A percentile compares a stretch with the other conserved stretches of the same genome.
Conservation (phyloP, 1,140 invertebrate species). For the Diuraphis noxia region DNA sequence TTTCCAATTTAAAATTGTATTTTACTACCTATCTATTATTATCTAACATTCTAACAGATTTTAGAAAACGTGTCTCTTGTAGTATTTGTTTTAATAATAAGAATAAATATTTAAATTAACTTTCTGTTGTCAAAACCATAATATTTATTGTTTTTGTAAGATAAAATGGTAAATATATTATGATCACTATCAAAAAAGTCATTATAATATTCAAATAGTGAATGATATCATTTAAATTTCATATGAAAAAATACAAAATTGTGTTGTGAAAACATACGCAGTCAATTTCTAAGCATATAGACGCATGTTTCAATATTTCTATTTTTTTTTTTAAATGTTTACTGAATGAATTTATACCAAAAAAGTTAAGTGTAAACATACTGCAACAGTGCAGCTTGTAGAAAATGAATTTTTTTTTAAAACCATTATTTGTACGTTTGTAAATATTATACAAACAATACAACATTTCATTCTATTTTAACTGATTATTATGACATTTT, state of each 20-base stretch:
- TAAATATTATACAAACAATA: not conserved
- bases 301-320: not conserved
- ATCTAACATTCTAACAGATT: not conserved
- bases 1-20: not conserved
- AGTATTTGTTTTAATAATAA: slow-evolving; percentile 7
- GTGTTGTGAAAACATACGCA: not conserved
- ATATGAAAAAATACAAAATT: not conserved
- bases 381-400: not conserved
- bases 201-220: not conserved
- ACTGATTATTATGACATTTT: too few relatives aligned
- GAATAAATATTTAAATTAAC: not conserved
- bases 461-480: too few relatives aligned
- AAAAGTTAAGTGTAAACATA: not conserved
- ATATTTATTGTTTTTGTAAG: not conserved
- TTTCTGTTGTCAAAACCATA: not conserved
- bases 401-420: not conserved
- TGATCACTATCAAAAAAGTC: not conserved
- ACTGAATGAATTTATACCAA: not conserved
- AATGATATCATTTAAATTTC: not conserved
- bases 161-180: not conserved
- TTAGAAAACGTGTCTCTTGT: not conserved
- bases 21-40: not conserved
- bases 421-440: not conserved
- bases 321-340: not conserved
- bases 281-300: not conserved